Conservation (phyloP, 2,888 invertebrate species). For the Epistrophe eligans region DNA sequence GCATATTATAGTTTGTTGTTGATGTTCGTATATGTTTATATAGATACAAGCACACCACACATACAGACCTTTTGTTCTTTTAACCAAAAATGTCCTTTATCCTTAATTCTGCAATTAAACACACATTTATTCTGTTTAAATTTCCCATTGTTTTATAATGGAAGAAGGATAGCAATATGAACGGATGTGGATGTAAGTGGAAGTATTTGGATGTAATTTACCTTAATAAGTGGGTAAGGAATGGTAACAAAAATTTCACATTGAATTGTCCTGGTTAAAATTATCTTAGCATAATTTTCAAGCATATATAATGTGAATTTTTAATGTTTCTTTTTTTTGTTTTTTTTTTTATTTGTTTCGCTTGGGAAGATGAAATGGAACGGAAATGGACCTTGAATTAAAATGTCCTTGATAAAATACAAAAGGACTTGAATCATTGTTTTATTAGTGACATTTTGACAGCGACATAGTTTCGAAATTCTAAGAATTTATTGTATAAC, state of each 20-base stretch:
- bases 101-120: conserved; percentile 69
- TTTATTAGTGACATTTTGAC: background rate
- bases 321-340: background rate
- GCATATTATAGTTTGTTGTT: conserved; percentile 37
- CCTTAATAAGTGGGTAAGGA: conserved; percentile 6
- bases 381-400: background rate
- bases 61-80: conserved; percentile 11
- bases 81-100: conserved; percentile 62
- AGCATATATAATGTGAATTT: conserved; percentile 28
- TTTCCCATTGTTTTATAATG: conserved; percentile 51
- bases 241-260: conserved; percentile 28
- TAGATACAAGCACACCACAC: background rate
- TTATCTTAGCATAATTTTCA: conserved; percentile 5
- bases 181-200: conserved; percentile 33
- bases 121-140: conserved; percentile 64
- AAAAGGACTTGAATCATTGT: background rate
- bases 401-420: background rate
- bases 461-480: too few species aligned
- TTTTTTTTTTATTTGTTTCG: background rate
- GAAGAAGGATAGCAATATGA: conserved; percentile 7
- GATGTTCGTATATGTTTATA: background rate
- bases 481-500: too few species aligned
- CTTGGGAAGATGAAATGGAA: background rate
- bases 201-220: conserved; percentile 55
- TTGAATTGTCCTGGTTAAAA: conserved; percentile 37